phyloP scores from a whole-genome alignment of 2,113 vertebrate species.

The Pogona vitticeps region DNA sequence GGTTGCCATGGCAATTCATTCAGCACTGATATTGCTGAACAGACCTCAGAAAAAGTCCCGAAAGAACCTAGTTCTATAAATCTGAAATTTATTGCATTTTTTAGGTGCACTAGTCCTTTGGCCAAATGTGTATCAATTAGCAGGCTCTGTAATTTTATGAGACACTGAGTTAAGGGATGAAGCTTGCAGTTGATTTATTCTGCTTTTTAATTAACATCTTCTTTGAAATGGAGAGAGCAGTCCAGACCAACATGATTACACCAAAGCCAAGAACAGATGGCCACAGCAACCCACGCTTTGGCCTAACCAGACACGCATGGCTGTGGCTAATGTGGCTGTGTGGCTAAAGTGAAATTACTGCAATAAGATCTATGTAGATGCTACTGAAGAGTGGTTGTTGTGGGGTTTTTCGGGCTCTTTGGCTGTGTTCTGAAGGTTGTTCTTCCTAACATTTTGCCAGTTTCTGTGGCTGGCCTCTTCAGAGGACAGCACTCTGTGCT shows the following conservation, averaged over 20 bases:
- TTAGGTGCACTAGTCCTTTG: conserved; percentile 4
- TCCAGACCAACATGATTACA: conserved; percentile 16
- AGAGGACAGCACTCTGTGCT: too few species aligned
- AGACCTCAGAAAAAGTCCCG: not conserved
- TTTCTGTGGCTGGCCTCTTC: too few species aligned
- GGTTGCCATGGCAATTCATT: not conserved
- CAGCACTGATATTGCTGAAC: not conserved
- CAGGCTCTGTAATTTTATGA: conserved; percentile 47
- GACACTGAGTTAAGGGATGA: conserved; percentile 51
- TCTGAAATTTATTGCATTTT: conserved; percentile 36
- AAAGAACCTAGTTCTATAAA: not conserved
- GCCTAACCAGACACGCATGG: not conserved
- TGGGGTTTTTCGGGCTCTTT: too few species aligned
- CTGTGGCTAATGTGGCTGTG: not conserved
- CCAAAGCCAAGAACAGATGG: not conserved
- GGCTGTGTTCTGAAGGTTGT: too few species aligned
- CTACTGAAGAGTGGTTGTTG: too few species aligned
- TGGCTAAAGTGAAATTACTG: not conserved
- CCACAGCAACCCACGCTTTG: rapidly evolving
- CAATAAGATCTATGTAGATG: not conserved
- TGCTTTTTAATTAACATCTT: conserved; percentile 32
- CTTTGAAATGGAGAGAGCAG: conserved; percentile 34
- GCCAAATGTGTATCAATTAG: conserved; percentile 49
- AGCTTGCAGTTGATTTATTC: conserved; percentile 29
- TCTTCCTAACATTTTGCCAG: too few species aligned